A percentile compares a stretch with the other conserved stretches of the same genome.
These are phyloP conservation scores for Dynastes maya DNA, from an alignment of 2,888 invertebrate genomes.

Conservation along the genomic window DNA sequence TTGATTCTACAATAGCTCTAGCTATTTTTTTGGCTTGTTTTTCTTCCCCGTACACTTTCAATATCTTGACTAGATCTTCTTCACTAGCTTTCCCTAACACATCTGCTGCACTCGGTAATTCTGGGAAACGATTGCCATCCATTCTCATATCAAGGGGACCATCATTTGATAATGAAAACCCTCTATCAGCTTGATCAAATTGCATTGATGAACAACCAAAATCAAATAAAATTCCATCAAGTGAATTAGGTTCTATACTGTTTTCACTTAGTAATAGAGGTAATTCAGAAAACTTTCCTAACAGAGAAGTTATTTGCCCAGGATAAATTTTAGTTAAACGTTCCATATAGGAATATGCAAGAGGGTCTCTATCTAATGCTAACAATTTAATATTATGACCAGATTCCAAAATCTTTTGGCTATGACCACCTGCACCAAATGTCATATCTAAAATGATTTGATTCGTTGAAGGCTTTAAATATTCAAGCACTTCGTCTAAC, in stretches of 20 bases:
- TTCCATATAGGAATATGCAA: constrained; percentile 80
- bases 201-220: constrained; percentile 98
- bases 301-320: constrained; percentile 82
- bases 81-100: constrained; percentile 87
- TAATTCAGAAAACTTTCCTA: constrained; percentile 92
- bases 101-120: constrained; percentile 89
- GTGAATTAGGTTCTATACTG: constrained; percentile 76
- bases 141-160: constrained; percentile 97
- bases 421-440: constrained; percentile 96
- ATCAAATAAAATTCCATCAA: constrained; percentile 94
- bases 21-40: constrained; percentile 90
- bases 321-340: constrained; percentile 79
- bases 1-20: constrained; percentile 87
- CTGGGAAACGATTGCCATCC: constrained; percentile 83
- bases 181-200: constrained; percentile 85
- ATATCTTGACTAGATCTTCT: constrained; percentile 83
- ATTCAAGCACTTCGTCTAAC: constrained; percentile 79
- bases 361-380: constrained; percentile 91
- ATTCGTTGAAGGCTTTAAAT: constrained; percentile 76
- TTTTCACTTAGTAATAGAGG: constrained; percentile 77
- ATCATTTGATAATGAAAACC: constrained; percentile 89
- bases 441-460: constrained; percentile 93
- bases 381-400: constrained; percentile 79
- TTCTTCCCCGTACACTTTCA: constrained; percentile 95
- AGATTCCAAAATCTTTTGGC: constrained; percentile 80